Evolutionary conservation across 2,797 vertebrate genomes (phyloP).

Genomic region (Phylloscopus collybita): DNA sequence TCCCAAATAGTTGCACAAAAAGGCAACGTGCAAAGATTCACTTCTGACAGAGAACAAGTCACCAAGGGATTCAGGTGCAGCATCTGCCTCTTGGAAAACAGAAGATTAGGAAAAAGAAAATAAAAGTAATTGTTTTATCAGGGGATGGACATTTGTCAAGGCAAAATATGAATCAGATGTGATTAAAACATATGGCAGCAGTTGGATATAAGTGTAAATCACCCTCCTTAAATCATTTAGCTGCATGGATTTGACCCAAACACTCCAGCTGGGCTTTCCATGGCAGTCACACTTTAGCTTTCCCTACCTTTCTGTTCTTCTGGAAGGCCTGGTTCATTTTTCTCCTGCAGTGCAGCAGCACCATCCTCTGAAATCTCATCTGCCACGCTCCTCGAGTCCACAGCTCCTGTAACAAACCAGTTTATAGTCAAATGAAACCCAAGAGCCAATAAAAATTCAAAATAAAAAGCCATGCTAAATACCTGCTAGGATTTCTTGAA

Average conservation of each 20-base stretch:
- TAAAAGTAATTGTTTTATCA: neutral
- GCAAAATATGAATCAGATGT: neutral
- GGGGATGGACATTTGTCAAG: neutral
- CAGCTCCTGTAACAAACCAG: conserved; percentile 49
- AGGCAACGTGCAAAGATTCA: accelerated
- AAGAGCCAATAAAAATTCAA: neutral
- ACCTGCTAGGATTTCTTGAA: neutral
- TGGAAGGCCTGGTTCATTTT: neutral
- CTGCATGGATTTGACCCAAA: neutral
- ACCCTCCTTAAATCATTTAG: neutral
- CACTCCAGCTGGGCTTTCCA: neutral
- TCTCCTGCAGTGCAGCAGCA: conserved; percentile 10
- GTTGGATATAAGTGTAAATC: neutral
- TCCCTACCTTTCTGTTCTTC: conserved; percentile 34
- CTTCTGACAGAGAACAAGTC: neutral
- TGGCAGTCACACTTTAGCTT: neutral
- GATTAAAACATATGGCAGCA: neutral
- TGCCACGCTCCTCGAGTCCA: conserved; percentile 2
- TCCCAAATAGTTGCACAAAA: neutral
- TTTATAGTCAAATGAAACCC: conserved; percentile 26
- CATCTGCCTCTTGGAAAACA: neutral
- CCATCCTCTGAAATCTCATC: conserved; percentile 42
- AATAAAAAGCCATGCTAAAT: neutral
- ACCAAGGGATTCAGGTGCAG: neutral
- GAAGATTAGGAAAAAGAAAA: neutral